Evolutionary conservation across 2,797 vertebrate genomes (phyloP), one percentile per base, ranked within the genome.

Genomic region (Knipowitschia caucasica): DNA sequence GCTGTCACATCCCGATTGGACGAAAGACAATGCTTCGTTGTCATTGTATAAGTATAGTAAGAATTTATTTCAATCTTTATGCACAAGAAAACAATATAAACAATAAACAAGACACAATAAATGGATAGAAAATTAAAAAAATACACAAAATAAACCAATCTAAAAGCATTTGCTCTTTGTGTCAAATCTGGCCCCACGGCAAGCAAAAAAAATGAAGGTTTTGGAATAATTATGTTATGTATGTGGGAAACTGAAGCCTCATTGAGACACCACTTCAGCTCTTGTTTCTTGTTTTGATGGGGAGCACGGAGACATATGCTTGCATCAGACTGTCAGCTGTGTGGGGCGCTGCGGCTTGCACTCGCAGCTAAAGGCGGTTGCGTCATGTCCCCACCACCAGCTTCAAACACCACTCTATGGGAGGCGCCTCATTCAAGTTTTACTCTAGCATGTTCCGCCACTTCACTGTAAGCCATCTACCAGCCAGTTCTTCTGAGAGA

Each of bases 311-410:
- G 64, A 40, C 33, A n/a, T 38, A 24, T 4, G 40, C 50, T 83
- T 84, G 44, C 77, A 33, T 84, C 80, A 82, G 59, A 23, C n/a
- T 15, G n/a, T 65, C 46, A 42, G 36, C 59, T 62, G 55, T 53
- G 50, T 47, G 50, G 24, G 9, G 14, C 23, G 42, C 42, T 53
- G 61, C 42, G 64, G 46, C 56, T 80, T 78, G 57, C 69, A 61
- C 21, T 39, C 17, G 34, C 36, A 29, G 27, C 49, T 55, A 66
- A 52, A 71, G 56, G 33, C 33, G 45, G 53, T 82, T 81, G 67
- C 74, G 68, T 85, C 73, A 82, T 17, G 46, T 58, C 55, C 10
- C 8, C 54, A 56, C 42, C 27, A 11, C 39, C 39, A 53, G 50
- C 46, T 62, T 56, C 18, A 17, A 23, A 9, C 33, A 45, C 21